Conservation (phyloP, 2,888 invertebrate genomes). For the Cyclophora punctaria region DNA sequence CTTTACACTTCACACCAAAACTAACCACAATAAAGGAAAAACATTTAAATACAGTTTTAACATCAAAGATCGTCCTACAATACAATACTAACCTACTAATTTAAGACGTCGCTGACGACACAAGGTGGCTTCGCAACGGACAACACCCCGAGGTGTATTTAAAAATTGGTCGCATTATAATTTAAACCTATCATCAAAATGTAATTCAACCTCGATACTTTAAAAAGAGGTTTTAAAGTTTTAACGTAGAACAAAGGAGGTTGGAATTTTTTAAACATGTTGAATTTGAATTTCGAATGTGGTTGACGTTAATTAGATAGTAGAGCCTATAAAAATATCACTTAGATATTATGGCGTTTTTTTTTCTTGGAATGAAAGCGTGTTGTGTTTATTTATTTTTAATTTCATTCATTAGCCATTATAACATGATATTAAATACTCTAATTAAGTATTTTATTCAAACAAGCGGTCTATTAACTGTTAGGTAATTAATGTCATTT, state of each 20-base stretch:
- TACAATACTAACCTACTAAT: background rate
- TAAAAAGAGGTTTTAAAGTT: slow-evolving; percentile 28
- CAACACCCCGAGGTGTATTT: slow-evolving; percentile 26
- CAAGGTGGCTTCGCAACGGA: background rate
- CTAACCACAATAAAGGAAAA: background rate
- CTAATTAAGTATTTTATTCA: no score
- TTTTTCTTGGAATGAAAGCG: no score
- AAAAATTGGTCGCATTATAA: slow-evolving; percentile 46
- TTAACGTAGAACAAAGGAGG: slow-evolving; percentile 41
- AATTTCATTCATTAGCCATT: no score
- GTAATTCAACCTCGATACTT: slow-evolving; percentile 47
- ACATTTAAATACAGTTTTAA: no score
- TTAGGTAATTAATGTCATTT: no score
- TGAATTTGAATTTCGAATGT: slow-evolving; percentile 19
- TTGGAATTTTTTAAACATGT: slow-evolving; percentile 24
- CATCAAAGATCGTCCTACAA: background rate
- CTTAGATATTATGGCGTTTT: no score
- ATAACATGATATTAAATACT: no score
- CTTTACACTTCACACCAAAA: background rate
- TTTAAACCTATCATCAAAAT: slow-evolving; percentile 34
- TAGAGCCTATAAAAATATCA: no score
- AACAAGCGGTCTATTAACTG: no score
- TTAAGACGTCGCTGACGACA: background rate
- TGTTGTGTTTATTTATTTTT: no score
- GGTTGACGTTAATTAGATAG: no score